Conservation (phyloP, 2,797 vertebrate genomes). For the Eupleurogrammus muticus region DNA sequence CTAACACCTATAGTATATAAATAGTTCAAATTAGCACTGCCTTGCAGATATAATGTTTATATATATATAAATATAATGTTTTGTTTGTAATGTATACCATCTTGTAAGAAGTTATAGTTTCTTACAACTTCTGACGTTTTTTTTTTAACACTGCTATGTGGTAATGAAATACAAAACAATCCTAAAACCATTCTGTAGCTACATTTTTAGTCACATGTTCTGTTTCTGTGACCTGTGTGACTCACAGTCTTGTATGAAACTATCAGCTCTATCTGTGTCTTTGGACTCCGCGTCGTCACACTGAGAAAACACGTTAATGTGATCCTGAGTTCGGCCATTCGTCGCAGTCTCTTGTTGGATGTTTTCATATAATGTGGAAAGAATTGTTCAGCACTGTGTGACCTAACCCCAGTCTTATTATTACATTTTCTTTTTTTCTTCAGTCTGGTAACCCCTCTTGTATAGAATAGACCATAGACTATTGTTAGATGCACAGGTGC, state of each 20-base stretch:
- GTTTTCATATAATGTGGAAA: slow-evolving; percentile 39
- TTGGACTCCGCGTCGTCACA: slow-evolving; percentile 24
- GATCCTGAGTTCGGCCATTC: slow-evolving; percentile 23
- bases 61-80: neutral
- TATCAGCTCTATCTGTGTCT: neutral
- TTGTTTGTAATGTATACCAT: no score
- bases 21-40: neutral
- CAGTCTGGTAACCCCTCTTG: neutral
- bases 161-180: neutral
- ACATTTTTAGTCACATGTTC: neutral
- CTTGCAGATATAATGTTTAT: neutral
- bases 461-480: neutral
- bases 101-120: no score
- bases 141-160: neutral
- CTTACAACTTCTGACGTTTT: no score
- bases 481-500: neutral
- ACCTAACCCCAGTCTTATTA: slow-evolving; percentile 1
- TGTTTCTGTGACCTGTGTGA: neutral
- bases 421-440: slow-evolving; percentile 3
- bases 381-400: slow-evolving; percentile 25
- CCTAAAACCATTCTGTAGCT: neutral
- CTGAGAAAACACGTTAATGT: slow-evolving; percentile 39
- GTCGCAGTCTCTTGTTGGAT: slow-evolving; percentile 36
- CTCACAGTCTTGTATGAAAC: neutral
- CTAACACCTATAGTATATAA: neutral